Conservation (phyloP, 2,888 invertebrate genomes). For the Phyllotreta cruciferae region DNA sequence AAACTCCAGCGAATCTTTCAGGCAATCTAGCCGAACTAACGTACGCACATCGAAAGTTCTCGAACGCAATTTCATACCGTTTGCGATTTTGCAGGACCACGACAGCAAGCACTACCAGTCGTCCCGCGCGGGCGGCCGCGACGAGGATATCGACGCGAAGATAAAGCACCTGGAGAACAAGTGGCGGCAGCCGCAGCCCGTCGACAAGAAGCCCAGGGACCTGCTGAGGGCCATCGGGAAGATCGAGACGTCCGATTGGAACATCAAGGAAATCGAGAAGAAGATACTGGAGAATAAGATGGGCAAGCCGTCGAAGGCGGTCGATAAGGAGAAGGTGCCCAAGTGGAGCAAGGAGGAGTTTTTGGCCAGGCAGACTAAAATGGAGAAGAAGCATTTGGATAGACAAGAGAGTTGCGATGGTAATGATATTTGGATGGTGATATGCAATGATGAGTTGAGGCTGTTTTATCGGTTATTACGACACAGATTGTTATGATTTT, state of each 20-base stretch:
- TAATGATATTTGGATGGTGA: no score
- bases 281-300: constrained; percentile 80
- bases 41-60: no score
- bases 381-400: constrained; percentile 70
- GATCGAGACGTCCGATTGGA: constrained; percentile 90
- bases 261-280: constrained; percentile 87
- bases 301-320: constrained; percentile 61
- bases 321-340: constrained; percentile 77
- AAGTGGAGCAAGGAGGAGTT: constrained; percentile 90
- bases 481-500: no score
- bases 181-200: constrained; percentile 66
- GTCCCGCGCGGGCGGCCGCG: constrained; percentile 48
- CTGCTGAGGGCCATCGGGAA: constrained; percentile 82
- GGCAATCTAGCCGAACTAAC: no score
- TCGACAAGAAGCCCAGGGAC: constrained; percentile 84
- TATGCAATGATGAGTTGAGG: no score
- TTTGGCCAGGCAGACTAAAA: constrained; percentile 72
- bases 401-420: constrained; percentile 66
- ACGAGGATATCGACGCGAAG: constrained; percentile 68
- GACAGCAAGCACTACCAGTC: constrained; percentile 52
- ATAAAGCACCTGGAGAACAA: constrained; percentile 82
- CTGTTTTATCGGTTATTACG: no score
- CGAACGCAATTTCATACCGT: no score
- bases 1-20: no score
- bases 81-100: constrained; percentile 52